Percentiles rank a stretch among this genome's conserved stretches.
phyloP scores from a whole-genome alignment of 2,113 vertebrate species.

The Myotis lucifugus region DNA sequence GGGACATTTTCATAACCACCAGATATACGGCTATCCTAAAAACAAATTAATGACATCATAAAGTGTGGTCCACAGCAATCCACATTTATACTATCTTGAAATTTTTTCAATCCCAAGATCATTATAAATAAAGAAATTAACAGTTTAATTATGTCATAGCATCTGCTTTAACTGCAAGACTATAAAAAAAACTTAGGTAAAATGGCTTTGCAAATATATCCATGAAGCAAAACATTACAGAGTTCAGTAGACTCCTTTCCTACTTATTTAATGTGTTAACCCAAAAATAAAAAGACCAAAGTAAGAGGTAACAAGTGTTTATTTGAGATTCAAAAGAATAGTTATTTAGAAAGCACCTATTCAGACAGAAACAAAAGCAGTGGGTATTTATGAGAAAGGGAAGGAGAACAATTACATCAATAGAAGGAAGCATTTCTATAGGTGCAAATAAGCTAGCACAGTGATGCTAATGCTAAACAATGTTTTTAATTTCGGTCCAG shows the following conservation, averaged over 20 bases:
- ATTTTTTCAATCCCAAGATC: conserved; percentile 33
- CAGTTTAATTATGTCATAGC: not conserved
- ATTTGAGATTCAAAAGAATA: not conserved
- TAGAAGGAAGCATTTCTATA: not conserved
- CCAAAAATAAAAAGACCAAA: not conserved
- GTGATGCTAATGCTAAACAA: not conserved
- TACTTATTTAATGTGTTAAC: not conserved
- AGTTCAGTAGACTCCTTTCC: not conserved
- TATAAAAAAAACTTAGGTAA: not conserved
- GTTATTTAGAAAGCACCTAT: not conserved
- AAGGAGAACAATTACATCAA: not conserved
- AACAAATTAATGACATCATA: conserved; percentile 45
- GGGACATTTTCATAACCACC: conserved; percentile 99
- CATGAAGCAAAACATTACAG: not conserved
- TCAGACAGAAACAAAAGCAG: not conserved
- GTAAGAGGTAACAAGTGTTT: not conserved
- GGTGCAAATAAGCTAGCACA: no score
- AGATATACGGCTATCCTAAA: conserved; percentile 94
- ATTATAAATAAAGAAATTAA: conserved; percentile 37
- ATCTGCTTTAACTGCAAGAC: conserved; percentile 1
- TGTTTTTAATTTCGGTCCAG: not conserved
- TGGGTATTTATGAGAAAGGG: not conserved
- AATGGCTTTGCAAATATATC: not conserved
- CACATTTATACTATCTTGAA: not conserved
- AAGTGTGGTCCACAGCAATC: conserved; percentile 25